These are phyloP conservation scores for Probaryconus sp. DNA, from an alignment of 1,140 invertebrate species.

Conservation along the genomic window DNA sequence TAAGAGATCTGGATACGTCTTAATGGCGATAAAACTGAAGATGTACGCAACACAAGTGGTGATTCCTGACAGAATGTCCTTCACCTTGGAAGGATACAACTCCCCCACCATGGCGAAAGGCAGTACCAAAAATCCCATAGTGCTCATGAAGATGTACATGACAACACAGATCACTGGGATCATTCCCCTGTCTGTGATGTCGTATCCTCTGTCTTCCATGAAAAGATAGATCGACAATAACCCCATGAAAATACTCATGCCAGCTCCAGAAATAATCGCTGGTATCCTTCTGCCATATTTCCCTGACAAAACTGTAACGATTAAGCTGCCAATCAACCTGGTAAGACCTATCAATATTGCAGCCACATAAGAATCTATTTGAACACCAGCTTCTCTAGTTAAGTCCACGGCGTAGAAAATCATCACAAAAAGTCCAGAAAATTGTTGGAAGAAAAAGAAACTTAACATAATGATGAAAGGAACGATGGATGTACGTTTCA, in stretches of 20 bases:
- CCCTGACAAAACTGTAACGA: slow-evolving; percentile 79
- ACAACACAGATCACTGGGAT: slow-evolving; percentile 79
- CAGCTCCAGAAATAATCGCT: slow-evolving; percentile 80
- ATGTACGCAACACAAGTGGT: slow-evolving; percentile 83
- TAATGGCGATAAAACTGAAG: slow-evolving; percentile 86
- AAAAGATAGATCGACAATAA: slow-evolving; percentile 78
- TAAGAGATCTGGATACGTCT: slow-evolving; percentile 83
- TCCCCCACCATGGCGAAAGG: slow-evolving; percentile 89
- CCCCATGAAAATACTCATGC: slow-evolving; percentile 81
- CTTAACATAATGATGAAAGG: slow-evolving; percentile 82
- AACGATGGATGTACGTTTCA: slow-evolving; percentile 79
- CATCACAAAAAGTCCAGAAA: slow-evolving; percentile 86
- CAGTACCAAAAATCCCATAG: slow-evolving; percentile 81
- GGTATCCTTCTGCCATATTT: slow-evolving; percentile 80
- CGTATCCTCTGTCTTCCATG: slow-evolving; percentile 63
- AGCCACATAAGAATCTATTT: slow-evolving; percentile 80
- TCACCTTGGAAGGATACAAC: slow-evolving; percentile 83
- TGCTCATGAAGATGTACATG: slow-evolving; percentile 81
- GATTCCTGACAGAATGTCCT: slow-evolving; percentile 83
- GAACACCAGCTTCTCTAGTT: slow-evolving; percentile 79
- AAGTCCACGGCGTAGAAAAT: slow-evolving; percentile 87
- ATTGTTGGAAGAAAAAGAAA: slow-evolving; percentile 88
- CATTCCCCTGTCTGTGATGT: slow-evolving; percentile 60
- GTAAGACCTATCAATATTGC: slow-evolving; percentile 80
- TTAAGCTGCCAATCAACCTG: slow-evolving; percentile 78